Base-by-base conservation (phyloP, 1,140 invertebrate genomes). In the Phymastichus coffea region DNA sequence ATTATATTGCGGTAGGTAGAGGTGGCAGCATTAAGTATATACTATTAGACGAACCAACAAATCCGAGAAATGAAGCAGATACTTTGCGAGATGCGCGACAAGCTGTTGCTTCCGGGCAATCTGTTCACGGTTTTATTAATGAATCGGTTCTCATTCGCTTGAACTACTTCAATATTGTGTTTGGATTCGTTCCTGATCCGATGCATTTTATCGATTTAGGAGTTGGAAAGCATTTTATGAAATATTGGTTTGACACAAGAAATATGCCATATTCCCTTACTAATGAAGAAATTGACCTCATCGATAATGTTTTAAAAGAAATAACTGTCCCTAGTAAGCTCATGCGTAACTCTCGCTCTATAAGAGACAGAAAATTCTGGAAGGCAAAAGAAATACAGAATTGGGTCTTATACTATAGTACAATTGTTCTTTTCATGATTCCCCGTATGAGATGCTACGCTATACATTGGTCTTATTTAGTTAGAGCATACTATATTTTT, bases 341-440 rank as follows among this genome's bases (percentile, higher is more conserved):
- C 6, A 7, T 17, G 10, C 54, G 3, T 57, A 53, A 33, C 48
- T 65, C 47, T 63, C 55, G 55, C 33, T 57, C 9, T 61, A 64
- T 66, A 17, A 19, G 43, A 38, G 37, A 61, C 7, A 33, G 61
- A 28, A 59, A 51, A 37, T 58, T 46, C 15, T 65, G 55, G 59
- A 65, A 61, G 53, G 59, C 63, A 1, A 55, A 52, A 33, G 63
- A 65, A 47, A 62, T 51, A 43, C 12, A 62, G 14, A 65, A 63
- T 51, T 66, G 47, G 41, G n/a, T 54, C 8, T 17, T 57, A 35
- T 47, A 53, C 37, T 64, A 62, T 43, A 63, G 64, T 28, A 28
- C 59, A 14, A 47, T 48, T 17, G 19, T 61, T 37, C 20, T 51
- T 28, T 23, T 63, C 19, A 28, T 35, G 19, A 8, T 38, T 22